Evolutionary conservation across 2,113 vertebrate species (phyloP), one percentile per base, ranked within the genome.

Genomic region (Festucalex cinctus): DNA sequence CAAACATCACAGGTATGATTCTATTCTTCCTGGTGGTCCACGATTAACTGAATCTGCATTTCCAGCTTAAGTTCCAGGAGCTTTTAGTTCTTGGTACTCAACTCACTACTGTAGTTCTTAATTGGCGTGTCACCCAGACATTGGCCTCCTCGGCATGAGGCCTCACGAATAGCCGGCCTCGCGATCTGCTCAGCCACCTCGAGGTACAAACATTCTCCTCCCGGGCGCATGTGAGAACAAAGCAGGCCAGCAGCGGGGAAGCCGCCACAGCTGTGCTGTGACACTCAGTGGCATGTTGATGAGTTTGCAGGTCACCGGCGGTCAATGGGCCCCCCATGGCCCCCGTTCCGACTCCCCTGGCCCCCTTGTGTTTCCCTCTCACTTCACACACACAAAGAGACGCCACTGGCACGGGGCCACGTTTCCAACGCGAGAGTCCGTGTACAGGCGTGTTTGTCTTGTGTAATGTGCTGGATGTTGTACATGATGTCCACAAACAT

Each of bases 1-100:
- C 90, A 78, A 95, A 95, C 85, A 94, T 95, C 87, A 94, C 94
- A 88, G 94, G 95, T 95, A 87, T 22, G n/a, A n/a, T n/a, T n/a
- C n/a, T n/a, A n/a, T 54, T 54, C 51, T 54, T 26, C 51, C 51
- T 54, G 24, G 51, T 54, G 51, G 51, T 54, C 51, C 12, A 10
- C 13, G 24, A 26, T 22, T 54, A 54, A 54, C 51, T 26, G 51
- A 54, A 54, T 54, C 51, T 28, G 51, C 22, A 26, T 54, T 26
- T 54, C 51, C 5, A 41, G 39, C 39, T 41, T 9, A 24, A 54
- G 12, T 54, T 54, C 51, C 51, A 54, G 51, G n/a, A 54, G 26
- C 13, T 28, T 26, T 54, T 54, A 54, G 24, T 54, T 54, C 10
- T 26, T 14, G 12, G 51, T 54, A 54, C 24, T 54, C 51, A 26